A percentile compares a stretch with the other conserved stretches of the same genome.
Conservation (phyloP, 2,888 invertebrate genomes). For the Tromatobia lineatoria region DNA sequence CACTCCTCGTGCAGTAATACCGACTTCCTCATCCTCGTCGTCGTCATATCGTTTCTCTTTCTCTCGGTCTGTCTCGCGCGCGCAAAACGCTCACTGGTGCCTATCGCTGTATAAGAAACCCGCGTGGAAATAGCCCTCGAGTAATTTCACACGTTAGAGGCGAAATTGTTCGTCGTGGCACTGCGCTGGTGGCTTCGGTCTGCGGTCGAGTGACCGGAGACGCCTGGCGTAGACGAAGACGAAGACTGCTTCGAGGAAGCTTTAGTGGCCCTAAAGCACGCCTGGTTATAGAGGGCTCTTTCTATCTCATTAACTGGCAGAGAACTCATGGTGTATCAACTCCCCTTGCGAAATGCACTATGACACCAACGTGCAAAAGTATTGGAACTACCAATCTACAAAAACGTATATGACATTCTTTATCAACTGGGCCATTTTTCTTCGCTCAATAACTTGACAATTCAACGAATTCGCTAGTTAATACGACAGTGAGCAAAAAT, state of each 20-base stretch:
- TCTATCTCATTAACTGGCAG: constrained; percentile 63
- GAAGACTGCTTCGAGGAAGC: constrained; percentile 58
- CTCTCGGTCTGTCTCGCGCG: constrained; percentile 23
- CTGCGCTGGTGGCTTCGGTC: constrained; percentile 51
- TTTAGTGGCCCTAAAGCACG: constrained; percentile 67
- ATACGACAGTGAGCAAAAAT: too few relatives aligned
- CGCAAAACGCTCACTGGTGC: constrained; percentile 40
- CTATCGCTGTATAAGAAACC: constrained; percentile 68
- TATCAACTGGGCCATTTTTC: neutral
- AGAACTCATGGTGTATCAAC: constrained; percentile 38
- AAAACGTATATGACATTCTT: neutral
- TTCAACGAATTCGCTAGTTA: too few relatives aligned
- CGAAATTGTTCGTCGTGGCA: constrained; percentile 72
- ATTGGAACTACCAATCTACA: neutral
- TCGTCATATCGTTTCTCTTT: constrained; percentile 28
- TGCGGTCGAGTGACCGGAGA: constrained; percentile 57
- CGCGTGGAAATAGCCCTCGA: constrained; percentile 77
- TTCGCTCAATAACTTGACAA: neutral
- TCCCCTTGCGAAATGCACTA: constrained; percentile 18
- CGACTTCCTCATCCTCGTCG: constrained; percentile 21
- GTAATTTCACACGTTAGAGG: constrained; percentile 80
- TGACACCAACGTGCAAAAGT: constrained; percentile 15
- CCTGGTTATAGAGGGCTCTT: constrained; percentile 57
- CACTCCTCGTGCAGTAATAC: constrained; percentile 17
- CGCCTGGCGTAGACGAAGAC: constrained; percentile 35